Base-by-base conservation (phyloP, 2,888 invertebrate species). In the Tipula unca region DNA sequence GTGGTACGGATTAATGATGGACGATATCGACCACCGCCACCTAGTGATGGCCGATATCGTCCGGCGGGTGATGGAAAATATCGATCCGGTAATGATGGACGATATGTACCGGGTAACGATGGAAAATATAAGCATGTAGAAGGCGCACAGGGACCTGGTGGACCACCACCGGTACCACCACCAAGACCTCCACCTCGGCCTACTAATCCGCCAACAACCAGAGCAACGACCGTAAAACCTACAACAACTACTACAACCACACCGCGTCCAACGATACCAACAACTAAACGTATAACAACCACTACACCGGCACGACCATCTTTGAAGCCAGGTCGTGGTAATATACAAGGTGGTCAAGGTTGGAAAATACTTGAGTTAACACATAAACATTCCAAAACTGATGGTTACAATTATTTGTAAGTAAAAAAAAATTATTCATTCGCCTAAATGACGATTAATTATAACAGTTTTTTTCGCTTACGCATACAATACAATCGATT, bases 361-460 rank as follows among this genome's bases (percentile, higher is more conserved):
- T 93, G 93, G 88, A 90, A 90, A 86, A 93, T 93, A 48, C 88
- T 94, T 3, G 91, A 92, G 69, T 92, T 93, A 87, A 92, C 92
- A 48, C 92, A 91, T 86, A 91, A 92, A 36, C 89, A 91, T 25
- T 69, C 69, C 1, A 91, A 92, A 84, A 87, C 90, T 39, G 93
- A 93, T 87, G 92, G 92, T 85, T 94, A 94, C 88, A 93, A 92
- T 86, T 94, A 92, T 88, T 90, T 93, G 88, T 90, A 86, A 89
- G 90, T 89, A 35, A 86, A 86, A 25, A 25, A 69, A 25, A 69
- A 32, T 32, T 69, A 25, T 3, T 17, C 17, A 69, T 69, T 10
- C 69, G 69, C 69, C 69, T 69, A 69, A 69, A 69, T 69, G 69
- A 10, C 25, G 10, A 2, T 10, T 69, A 69, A 69, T 25, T 69